Base-by-base conservation (phyloP, 1,140 invertebrate species). In the Conus betulinus region DNA sequence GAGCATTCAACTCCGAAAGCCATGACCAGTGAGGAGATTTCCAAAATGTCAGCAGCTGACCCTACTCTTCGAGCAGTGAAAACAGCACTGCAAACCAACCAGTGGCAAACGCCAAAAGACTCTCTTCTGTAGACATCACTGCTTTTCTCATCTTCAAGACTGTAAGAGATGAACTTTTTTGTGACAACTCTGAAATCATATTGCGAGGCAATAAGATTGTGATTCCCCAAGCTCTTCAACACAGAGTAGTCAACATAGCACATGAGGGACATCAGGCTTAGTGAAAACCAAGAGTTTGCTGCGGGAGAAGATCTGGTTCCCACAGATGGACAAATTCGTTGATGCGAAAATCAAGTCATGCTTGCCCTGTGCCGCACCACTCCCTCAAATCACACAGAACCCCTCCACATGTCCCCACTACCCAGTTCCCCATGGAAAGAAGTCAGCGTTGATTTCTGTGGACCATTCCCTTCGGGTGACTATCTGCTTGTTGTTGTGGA, bases 251-350 rank as follows among this genome's bases (percentile, higher is more conserved):
- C 60, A 87, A 91, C 67, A 25, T 91, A 60, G 93, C 92, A 13
- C 94, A 94, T 89, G n/a, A 94, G 89, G 92, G 91, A n/a, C 94
- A 95, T 85, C 89, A n/a, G 93, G 94, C 6, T 93, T 5, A 88
- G 88, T 27, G 76, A n/a, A 88, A 82, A 95, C 94, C 88, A 95
- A 95, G 87, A 78, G n/a, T n/a, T n/a, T 91, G 25, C 85, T 94
- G 81, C 76, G 94, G 82, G 87, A 91, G 84, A 95, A 95, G n/a
- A n/a, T 95, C 17, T 95, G 95, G 94, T 96, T 93, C 91, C 91
- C 92, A 57, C 83, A 85, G 52, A 94, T 95, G 17, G 93, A 95
- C 82, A 89, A 71, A 23, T 82, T 57, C 55, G 55, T 57, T 57
- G 55, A 93, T 60, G 91, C 91, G 93, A 95, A 91, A 85, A 91